Evolutionary conservation across 2,113 vertebrate genomes (phyloP), one percentile per base, ranked within the genome.

Genomic region (Hippocampus barbouri): DNA sequence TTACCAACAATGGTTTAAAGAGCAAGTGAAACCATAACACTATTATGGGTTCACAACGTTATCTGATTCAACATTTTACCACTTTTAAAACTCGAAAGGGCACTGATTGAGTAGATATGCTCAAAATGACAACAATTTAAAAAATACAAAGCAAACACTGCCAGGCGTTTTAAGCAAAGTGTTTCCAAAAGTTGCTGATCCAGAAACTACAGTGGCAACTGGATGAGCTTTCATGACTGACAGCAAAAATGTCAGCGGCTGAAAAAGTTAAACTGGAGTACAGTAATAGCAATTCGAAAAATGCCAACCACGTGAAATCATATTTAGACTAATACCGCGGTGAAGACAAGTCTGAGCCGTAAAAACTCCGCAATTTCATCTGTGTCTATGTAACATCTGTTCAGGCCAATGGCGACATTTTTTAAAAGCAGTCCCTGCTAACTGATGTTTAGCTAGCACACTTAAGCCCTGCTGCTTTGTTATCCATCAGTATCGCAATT

Each of bases 391-490:
- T 4, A 66, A 66, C 64, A 66, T 66, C 64, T 66, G 64, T 8
- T 45, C 43, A 27, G 14, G 9, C 64, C 41, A 25, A 27, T 47
- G 43, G 43, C 62, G 40, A 43, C 62, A 25, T 47, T 23, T 27
- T 40, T 8, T 41, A 21, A 41, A 4, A 21, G 34, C 61, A 21
- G 20, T 40, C n/a, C 8, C 11, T 66, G 64, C 41, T 66, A 45
- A 45, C 41, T 27, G 11, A 12, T 41, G 30, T 69, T 45, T 23
- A 61, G 76, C 76, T 78, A 68, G 66, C 9, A 45, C 45, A 23
- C 34, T 0, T 25, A 45, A 53, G 8, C 70, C 72, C 66, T 38
- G 34, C 70, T 23, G 69, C 81, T 83, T 85, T 83, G 81, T 84
- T 80, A 67, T 23, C 61, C 27, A 27, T 20, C 15, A 18, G 0